A percentile compares a stretch with the other conserved stretches of the same genome.
These are phyloP conservation scores for Ophthalmotilapia sp. DNA, from an alignment of 2,113 vertebrate species.

Conservation along the genomic window DNA sequence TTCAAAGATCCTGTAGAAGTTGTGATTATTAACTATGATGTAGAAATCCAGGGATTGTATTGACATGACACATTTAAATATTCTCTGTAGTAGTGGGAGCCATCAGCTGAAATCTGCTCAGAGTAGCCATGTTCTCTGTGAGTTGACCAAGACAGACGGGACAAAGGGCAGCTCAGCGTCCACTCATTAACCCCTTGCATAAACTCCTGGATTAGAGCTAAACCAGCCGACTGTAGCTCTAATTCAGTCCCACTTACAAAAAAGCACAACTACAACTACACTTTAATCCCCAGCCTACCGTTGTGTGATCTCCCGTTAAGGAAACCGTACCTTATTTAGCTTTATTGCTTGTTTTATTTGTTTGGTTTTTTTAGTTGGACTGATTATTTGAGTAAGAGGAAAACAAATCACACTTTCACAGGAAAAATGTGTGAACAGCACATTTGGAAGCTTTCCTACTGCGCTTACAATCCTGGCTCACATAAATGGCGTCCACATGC, in stretches of 20 bases:
- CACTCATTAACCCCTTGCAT: slow-evolving; percentile 22
- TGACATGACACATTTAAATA: neutral
- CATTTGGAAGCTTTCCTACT: neutral
- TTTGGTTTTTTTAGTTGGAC: neutral
- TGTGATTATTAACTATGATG: neutral
- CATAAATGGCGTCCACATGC: neutral
- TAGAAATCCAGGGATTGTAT: neutral
- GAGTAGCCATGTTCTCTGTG: neutral
- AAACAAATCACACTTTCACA: neutral
- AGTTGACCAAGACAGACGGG: slow-evolving; percentile 37
- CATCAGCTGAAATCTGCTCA: neutral
- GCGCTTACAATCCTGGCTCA: neutral
- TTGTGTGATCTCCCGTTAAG: neutral
- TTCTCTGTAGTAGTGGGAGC: neutral
- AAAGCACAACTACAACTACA: neutral
- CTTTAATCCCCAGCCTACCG: neutral
- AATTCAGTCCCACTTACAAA: neutral
- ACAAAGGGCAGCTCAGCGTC: slow-evolving; percentile 47
- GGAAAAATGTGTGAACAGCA: neutral
- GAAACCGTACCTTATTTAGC: neutral
- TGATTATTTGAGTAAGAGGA: neutral
- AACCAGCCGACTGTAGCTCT: neutral
- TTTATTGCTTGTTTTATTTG: neutral
- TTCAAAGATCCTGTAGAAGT: neutral
- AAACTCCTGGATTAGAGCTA: slow-evolving; percentile 47